phyloP scores from a whole-genome alignment of 2,113 vertebrate species.

The Genyomyrus donnyi region DNA sequence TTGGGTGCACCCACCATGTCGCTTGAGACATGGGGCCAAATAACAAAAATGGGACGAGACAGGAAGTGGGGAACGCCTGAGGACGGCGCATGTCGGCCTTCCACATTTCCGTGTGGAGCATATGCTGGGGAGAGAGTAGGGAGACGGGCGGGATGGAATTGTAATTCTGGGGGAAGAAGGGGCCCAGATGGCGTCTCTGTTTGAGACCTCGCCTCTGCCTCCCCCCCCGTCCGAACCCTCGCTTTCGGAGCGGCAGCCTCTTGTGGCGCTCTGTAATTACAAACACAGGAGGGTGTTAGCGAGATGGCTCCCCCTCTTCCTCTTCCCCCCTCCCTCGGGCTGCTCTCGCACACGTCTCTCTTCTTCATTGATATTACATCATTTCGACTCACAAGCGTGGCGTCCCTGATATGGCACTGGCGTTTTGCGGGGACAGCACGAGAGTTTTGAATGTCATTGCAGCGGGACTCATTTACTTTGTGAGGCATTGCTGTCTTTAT shows the following conservation, averaged over 20 bases:
- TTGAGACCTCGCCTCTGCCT: slow-evolving; percentile 31
- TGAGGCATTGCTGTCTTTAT: background rate
- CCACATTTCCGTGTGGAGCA: background rate
- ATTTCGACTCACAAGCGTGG: slow-evolving; percentile 19
- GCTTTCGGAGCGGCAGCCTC: slow-evolving; percentile 25
- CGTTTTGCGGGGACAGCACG: background rate
- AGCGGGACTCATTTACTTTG: background rate
- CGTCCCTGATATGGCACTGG: background rate
- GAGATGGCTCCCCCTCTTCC: slow-evolving; percentile 20
- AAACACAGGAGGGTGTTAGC: slow-evolving; percentile 41
- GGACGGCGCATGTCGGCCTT: background rate
- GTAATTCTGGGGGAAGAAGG: slow-evolving; percentile 24
- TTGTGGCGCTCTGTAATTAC: slow-evolving; percentile 41
- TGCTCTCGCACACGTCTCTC: slow-evolving; percentile 15
- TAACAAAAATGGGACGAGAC: background rate
- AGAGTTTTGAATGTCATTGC: background rate
- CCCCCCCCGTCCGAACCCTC: slow-evolving; percentile 27
- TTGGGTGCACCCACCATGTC: background rate
- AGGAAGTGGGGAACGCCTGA: background rate
- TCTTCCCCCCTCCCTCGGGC: slow-evolving; percentile 26
- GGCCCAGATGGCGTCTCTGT: slow-evolving; percentile 45
- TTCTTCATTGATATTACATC: slow-evolving; percentile 20
- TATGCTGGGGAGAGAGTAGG: background rate
- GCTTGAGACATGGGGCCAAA: background rate
- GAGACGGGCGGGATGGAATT: slow-evolving; percentile 2